Evolutionary conservation across 2,797 vertebrate species (phyloP).

Genomic region (Australoheros facetus): DNA sequence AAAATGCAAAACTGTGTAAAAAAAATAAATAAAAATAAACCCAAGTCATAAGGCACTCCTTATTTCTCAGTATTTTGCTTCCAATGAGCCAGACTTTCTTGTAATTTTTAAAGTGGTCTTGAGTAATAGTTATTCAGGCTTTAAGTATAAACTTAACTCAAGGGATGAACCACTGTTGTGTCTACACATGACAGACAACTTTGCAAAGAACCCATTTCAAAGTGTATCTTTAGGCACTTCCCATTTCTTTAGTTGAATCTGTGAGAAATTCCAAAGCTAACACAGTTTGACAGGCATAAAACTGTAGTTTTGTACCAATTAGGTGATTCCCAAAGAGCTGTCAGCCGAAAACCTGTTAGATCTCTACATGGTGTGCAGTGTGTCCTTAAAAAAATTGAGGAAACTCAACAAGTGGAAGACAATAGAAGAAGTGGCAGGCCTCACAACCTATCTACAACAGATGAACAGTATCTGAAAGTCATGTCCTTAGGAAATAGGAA

Average conservation of each 20-base stretch:
- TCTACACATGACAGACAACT: background rate
- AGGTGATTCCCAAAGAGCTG: background rate
- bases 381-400: background rate
- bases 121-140: background rate
- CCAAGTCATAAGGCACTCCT: background rate
- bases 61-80: background rate
- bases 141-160: too few species aligned
- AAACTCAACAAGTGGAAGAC: background rate
- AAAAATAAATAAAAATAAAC: background rate
- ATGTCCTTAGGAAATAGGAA: background rate
- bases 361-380: background rate
- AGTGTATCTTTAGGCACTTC: background rate
- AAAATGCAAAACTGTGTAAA: background rate
- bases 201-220: background rate
- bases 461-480: background rate
- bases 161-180: background rate
- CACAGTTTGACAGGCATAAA: background rate
- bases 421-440: background rate
- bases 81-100: background rate
- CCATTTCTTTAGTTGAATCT: background rate
- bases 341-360: fast-evolving
- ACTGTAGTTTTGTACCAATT: background rate
- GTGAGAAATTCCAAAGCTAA: background rate
- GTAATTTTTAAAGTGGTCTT: background rate
- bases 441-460: background rate